These are phyloP conservation scores for Cydia amplana DNA, from an alignment of 1,140 invertebrate species.

Conservation along the genomic window DNA sequence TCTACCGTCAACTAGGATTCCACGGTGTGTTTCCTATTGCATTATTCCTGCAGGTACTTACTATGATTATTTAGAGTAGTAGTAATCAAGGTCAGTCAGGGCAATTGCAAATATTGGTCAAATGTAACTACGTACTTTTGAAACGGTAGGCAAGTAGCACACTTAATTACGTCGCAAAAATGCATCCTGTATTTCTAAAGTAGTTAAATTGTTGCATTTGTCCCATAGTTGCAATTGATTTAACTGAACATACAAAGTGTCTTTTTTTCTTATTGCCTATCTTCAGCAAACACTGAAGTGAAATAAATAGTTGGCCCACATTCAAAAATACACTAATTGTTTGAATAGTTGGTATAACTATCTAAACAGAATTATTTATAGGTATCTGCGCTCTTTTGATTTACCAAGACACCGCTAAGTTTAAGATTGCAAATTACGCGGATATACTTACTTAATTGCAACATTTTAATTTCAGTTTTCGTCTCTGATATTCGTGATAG, in stretches of 20 bases:
- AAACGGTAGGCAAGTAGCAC: not conserved
- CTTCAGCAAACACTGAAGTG: not conserved
- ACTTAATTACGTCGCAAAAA: no score
- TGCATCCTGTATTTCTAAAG: no score
- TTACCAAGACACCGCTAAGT: no score
- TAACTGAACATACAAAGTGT: not conserved
- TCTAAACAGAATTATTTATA: no score
- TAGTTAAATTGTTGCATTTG: not conserved
- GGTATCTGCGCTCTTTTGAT: no score
- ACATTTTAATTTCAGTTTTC: conserved; percentile 53
- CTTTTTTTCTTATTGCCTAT: not conserved
- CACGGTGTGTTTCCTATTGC: conserved; percentile 75
- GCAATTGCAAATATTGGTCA: not conserved
- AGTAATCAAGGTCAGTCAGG: not conserved
- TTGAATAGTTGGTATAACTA: no score
- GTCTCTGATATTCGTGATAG: conserved; percentile 65
- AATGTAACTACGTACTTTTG: not conserved
- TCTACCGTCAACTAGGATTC: conserved; percentile 70
- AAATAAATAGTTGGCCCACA: no score
- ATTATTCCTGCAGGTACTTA: conserved; percentile 72
- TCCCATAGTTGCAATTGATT: not conserved
- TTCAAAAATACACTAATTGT: no score
- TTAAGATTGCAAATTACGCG: not conserved
- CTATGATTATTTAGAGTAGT: conserved; percentile 37
- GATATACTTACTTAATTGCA: not conserved